Percentiles rank a stretch among this genome's conserved stretches.
Conservation (phyloP, 2,797 vertebrate genomes). For the Rhincodon typus region DNA sequence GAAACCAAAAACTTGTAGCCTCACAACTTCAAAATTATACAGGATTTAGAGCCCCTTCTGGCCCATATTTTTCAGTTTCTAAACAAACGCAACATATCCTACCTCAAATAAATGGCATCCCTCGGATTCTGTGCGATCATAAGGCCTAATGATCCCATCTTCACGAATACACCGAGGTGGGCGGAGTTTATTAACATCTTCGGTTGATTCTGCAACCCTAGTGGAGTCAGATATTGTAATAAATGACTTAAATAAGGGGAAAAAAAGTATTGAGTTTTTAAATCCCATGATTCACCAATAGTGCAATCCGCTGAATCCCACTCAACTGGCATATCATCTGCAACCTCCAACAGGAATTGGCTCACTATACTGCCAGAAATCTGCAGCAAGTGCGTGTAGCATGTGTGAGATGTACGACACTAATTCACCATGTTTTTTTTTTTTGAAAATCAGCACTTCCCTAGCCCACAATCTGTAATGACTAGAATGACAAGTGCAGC, state of each 20-base stretch:
- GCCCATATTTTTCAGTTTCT: background rate
- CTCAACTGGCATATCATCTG: no score
- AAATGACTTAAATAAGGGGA: background rate
- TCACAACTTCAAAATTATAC: background rate
- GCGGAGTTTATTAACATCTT: slow-evolving; percentile 82
- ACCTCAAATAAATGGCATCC: slow-evolving; percentile 92
- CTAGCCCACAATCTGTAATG: background rate
- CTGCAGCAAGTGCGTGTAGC: background rate
- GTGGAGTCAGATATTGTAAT: background rate
- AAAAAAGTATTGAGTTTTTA: background rate
- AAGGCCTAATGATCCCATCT: slow-evolving; percentile 86
- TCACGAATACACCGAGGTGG: slow-evolving; percentile 81
- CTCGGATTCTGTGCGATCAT: slow-evolving; percentile 72
- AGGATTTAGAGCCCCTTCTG: background rate
- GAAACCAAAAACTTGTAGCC: background rate
- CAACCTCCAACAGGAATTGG: background rate
- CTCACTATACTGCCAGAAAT: background rate
- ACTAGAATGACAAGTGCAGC: background rate
- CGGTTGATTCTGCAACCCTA: slow-evolving; percentile 84
- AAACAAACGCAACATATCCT: slow-evolving; percentile 36
- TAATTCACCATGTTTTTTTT: background rate
- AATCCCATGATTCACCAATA: background rate
- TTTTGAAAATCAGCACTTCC: no score
- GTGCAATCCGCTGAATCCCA: background rate
- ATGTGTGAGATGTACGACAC: background rate